These are phyloP conservation scores for Sericinus montela DNA, from an alignment of 2,888 invertebrate genomes.

Conservation along the genomic window DNA sequence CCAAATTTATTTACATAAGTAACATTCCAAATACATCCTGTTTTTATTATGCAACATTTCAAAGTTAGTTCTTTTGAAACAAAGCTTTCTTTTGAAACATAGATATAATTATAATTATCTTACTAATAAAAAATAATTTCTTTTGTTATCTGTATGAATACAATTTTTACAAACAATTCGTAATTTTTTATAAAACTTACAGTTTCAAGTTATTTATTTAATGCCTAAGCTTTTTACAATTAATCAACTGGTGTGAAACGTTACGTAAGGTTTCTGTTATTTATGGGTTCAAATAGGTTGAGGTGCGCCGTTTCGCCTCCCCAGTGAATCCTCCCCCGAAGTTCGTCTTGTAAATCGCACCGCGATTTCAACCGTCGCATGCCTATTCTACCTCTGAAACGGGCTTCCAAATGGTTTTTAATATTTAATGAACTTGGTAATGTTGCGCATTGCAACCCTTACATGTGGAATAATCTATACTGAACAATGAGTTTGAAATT, in stretches of 20 bases:
- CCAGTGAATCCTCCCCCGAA: slow-evolving; percentile 25
- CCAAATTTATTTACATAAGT: slow-evolving; percentile 6
- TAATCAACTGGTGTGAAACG: background rate
- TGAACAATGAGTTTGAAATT: no score
- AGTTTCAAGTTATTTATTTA: background rate
- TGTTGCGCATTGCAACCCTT: slow-evolving; percentile 11
- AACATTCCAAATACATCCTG: background rate
- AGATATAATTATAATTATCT: no score
- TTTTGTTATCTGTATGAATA: no score
- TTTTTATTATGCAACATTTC: no score
- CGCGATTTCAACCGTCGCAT: slow-evolving; percentile 1
- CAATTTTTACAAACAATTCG: background rate
- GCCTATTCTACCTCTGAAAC: slow-evolving; percentile 21
- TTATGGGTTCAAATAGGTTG: slow-evolving; percentile 7
- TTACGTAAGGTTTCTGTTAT: slow-evolving; percentile 9
- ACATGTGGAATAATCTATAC: no score
- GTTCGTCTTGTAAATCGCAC: slow-evolving; percentile 21
- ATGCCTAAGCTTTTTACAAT: background rate
- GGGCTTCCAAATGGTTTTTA: slow-evolving; percentile 13
- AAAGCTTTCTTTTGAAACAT: no score
- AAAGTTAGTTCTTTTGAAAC: no score
- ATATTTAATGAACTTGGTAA: slow-evolving; percentile 5
- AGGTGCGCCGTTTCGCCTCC: slow-evolving; percentile 18
- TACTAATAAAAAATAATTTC: no score
- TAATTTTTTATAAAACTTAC: background rate